These are phyloP conservation scores for Dasyurus viverrinus DNA, from an alignment of 2,113 vertebrate species.

Conservation along the genomic window DNA sequence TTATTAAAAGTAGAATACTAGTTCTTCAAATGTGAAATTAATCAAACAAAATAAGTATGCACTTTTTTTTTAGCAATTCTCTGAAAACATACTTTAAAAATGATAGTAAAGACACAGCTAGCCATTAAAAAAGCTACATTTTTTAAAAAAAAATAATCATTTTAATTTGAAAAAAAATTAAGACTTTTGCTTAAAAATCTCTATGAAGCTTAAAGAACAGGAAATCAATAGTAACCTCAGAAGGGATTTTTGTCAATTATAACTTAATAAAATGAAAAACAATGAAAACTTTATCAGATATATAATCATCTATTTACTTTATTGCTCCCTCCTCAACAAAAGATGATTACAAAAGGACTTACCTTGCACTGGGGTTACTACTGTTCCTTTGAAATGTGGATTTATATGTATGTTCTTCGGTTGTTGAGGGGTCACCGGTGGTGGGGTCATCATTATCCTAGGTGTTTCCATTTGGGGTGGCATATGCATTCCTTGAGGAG, in stretches of 20 bases:
- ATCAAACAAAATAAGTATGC: background rate
- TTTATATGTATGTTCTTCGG: conserved; percentile 99
- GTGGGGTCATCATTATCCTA: conserved; percentile 90
- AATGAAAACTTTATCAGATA: background rate
- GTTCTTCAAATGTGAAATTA: background rate
- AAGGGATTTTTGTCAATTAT: background rate
- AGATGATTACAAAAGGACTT: conserved; percentile 40
- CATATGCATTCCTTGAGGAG: conserved; percentile 85
- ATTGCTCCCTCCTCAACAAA: too few relatives aligned
- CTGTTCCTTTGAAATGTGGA: conserved; percentile 96
- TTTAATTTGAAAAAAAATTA: background rate
- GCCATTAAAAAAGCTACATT: background rate
- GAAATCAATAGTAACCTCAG: background rate
- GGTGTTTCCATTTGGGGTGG: conserved; percentile 90
- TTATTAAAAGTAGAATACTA: background rate
- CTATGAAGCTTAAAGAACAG: rapidly evolving
- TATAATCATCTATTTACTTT: background rate
- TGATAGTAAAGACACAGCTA: background rate
- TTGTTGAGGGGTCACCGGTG: conserved; percentile 87
- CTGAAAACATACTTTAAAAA: background rate
- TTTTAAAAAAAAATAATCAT: background rate
- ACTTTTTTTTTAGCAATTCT: background rate
- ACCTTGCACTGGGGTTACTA: conserved; percentile 95
- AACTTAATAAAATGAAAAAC: background rate
- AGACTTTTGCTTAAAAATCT: background rate